Percentiles rank a stretch among this genome's conserved stretches.
Conservation (phyloP, 1,140 invertebrate species). For the Orchesella cincta region DNA sequence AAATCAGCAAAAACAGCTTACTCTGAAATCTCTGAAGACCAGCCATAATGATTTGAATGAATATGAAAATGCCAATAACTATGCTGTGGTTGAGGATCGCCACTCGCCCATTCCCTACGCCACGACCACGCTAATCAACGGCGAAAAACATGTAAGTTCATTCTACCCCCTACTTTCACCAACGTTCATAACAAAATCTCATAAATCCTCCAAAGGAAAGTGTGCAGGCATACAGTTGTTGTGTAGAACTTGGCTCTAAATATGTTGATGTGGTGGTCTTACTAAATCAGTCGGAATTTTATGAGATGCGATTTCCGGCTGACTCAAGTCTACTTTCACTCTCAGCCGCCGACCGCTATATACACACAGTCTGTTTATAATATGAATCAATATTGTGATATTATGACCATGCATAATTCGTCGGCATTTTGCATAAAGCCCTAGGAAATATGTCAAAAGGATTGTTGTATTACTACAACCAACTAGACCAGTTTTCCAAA, state of each 20-base stretch:
- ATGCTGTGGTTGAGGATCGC: slow-evolving; percentile 51
- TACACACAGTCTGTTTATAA: no score
- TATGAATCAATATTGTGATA: no score
- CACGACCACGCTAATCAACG: slow-evolving; percentile 53
- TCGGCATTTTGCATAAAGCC: no score
- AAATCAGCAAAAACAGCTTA: slow-evolving; percentile 46
- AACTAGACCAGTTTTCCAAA: no score
- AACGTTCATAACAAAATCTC: neutral
- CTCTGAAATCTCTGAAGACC: slow-evolving; percentile 49
- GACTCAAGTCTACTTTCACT: neutral
- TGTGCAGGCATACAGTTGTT: neutral
- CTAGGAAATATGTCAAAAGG: no score
- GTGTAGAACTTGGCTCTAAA: no score
- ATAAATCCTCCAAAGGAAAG: no score
- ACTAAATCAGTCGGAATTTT: neutral
- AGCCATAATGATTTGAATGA: slow-evolving; percentile 46
- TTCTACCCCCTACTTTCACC: neutral
- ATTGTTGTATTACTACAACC: no score
- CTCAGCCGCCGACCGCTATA: no score
- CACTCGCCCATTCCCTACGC: slow-evolving; percentile 54
- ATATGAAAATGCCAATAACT: slow-evolving; percentile 51
- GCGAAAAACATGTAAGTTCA: slow-evolving; percentile 49
- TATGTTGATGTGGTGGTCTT: no score
- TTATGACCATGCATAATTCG: no score
- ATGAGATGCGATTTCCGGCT: neutral